phyloP scores from a whole-genome alignment of 1,140 invertebrate species.

The Ips typographus region DNA sequence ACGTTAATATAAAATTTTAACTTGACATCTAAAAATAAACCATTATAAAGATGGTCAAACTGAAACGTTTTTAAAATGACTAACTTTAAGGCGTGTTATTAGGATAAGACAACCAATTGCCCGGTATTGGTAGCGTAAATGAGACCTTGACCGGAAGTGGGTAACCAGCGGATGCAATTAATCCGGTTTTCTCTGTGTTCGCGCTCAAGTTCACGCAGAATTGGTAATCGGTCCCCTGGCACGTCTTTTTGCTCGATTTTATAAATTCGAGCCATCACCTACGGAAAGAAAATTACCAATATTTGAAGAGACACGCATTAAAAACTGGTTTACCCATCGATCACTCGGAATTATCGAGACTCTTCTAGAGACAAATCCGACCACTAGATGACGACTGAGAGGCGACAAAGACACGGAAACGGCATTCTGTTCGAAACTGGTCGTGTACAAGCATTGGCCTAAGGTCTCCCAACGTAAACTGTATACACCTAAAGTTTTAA shows the following conservation, averaged over 20 bases:
- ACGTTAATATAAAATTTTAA: too few species aligned
- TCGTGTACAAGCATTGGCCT: conserved; percentile 75
- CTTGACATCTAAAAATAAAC: too few species aligned
- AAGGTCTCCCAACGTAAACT: conserved; percentile 72
- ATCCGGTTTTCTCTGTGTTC: conserved; percentile 64
- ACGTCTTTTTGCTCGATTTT: conserved; percentile 53
- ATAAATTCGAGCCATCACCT: conserved; percentile 69
- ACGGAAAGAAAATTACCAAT: neutral
- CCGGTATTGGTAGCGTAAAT: conserved; percentile 85
- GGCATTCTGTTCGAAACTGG: conserved; percentile 73
- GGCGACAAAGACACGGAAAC: conserved; percentile 83
- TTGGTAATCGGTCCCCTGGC: conserved; percentile 54
- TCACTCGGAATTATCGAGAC: conserved; percentile 57
- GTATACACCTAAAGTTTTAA: conserved; percentile 64
- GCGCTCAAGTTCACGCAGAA: conserved; percentile 61
- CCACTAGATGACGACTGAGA: conserved; percentile 71
- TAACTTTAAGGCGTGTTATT: conserved; percentile 28
- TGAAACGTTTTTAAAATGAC: too few species aligned
- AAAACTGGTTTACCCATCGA: conserved; percentile 49
- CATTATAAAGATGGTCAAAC: too few species aligned
- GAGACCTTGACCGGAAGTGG: conserved; percentile 76
- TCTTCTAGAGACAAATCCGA: conserved; percentile 72
- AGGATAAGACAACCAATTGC: conserved; percentile 72
- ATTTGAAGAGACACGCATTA: neutral
- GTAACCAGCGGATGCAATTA: conserved; percentile 83